These are phyloP conservation scores for Machimus atricapillus DNA, from an alignment of 2,888 invertebrate genomes.

Conservation along the genomic window DNA sequence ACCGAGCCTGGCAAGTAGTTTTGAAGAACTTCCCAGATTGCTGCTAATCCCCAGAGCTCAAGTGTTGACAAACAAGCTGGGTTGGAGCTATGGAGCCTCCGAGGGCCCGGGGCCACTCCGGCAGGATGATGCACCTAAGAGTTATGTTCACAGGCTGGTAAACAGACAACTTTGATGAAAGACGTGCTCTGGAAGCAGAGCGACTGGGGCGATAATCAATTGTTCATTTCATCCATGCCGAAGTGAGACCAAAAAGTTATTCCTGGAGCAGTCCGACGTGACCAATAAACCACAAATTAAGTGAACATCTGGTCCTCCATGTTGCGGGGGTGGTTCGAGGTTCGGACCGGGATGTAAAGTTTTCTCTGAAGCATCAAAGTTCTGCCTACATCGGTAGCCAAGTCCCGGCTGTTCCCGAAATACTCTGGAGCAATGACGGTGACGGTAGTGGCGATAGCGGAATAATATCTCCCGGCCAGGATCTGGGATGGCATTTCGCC, in stretches of 20 bases:
- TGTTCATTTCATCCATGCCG: slow-evolving; percentile 24
- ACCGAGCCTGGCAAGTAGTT: neutral
- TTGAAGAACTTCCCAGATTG: slow-evolving; percentile 7
- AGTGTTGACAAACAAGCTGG: slow-evolving; percentile 23
- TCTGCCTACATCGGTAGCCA: slow-evolving; percentile 8
- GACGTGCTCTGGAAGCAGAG: slow-evolving; percentile 30
- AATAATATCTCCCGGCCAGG: neutral
- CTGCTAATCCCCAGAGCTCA: slow-evolving; percentile 15
- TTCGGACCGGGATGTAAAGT: neutral
- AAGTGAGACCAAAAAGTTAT: slow-evolving; percentile 25
- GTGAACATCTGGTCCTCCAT: slow-evolving; percentile 38
- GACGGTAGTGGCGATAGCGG: neutral
- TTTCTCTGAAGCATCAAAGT: slow-evolving; percentile 19
- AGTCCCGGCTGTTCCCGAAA: neutral
- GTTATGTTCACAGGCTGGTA: slow-evolving; percentile 36
- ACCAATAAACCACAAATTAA: slow-evolving; percentile 43
- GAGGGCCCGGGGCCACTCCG: neutral
- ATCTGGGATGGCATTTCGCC: neutral
- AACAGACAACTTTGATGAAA: slow-evolving; percentile 38
- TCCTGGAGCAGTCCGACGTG: slow-evolving; percentile 37
- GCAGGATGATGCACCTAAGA: neutral
- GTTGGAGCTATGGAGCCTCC: neutral
- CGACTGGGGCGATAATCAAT: slow-evolving; percentile 30
- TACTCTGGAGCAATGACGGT: neutral
- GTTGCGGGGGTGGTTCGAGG: neutral